Evolutionary conservation across 2,888 invertebrate genomes (phyloP), one percentile per base, ranked within the genome.

Genomic region (Andrena haemorrhoa): DNA sequence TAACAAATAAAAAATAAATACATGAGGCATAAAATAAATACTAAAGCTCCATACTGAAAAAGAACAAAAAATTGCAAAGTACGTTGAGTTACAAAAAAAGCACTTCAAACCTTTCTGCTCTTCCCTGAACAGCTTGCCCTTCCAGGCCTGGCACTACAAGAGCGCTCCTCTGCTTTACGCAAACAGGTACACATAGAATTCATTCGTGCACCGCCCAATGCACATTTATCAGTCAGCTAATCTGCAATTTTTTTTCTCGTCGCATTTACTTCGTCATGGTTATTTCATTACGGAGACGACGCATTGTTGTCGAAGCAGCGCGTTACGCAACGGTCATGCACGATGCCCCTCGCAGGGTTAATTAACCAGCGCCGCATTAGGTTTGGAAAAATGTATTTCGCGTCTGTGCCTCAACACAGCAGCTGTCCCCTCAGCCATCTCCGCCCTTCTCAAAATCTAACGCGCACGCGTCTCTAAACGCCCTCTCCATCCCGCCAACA

Each of bases 301-400:
- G 65, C 41, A 74, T 70, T 61, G 61, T 72, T 60, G 63, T 53
- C 53, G 63, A 78, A 78, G 69, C 58, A 41, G 35, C 7, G 49
- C 53, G 81, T 83, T 76, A 77, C 23, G 63, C 41, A 81, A 83
- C 70, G 23, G 8, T 35, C 47, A 4, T 20, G 49, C 56, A 51
- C 64, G 69, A 66, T 33, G 29, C 8, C 49, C 2, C 49, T 61
- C 23, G 23, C 16, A 56, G 26, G 68, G 47, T 68, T 68, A 10
- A 74, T 20, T 56, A 23, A 65, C 26, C 35, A 49, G 47, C 61
- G n/a, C 23, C 69, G 56, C 23, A n/a, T 53, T 20, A 20, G 53
- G 7, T 23, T n/a, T 53, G 53, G 2, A 23, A 47, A 20, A 60
- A 31, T 8, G 58, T 26, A 51, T 56, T 71, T 75, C n/a, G 5